Percentiles rank a stretch among this genome's conserved stretches.
phyloP scores from a whole-genome alignment of 2,888 invertebrate species.

The Malthinus flaveolus region DNA sequence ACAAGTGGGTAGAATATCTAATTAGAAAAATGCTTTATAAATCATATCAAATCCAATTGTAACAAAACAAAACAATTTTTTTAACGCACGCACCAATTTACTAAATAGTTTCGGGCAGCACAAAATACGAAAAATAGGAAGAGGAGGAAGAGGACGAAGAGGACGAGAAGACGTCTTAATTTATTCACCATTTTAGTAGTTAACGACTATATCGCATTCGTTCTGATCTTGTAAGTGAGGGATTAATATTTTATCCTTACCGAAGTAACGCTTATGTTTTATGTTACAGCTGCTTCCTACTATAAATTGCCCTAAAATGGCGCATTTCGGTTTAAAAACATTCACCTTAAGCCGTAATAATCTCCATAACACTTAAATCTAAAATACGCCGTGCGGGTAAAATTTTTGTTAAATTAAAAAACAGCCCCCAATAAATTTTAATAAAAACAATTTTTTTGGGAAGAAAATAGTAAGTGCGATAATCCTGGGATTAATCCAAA shows the following conservation, averaged over 20 bases:
- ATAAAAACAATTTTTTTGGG: not conserved
- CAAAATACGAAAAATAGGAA: too few species aligned
- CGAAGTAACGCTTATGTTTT: constrained; percentile 35
- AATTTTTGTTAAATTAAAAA: constrained; percentile 15
- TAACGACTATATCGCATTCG: constrained; percentile 26
- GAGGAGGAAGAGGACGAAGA: too few species aligned
- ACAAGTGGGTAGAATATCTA: not conserved
- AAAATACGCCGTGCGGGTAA: constrained; percentile 15
- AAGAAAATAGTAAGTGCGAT: not conserved
- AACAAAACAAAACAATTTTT: not conserved
- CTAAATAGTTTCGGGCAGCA: too few species aligned
- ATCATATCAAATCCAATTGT: not conserved
- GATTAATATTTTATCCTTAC: constrained; percentile 38
- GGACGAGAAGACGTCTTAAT: constrained; percentile 11
- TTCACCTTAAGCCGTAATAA: constrained; percentile 34
- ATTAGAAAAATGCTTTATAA: constrained; percentile 1
- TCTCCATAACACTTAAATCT: constrained; percentile 22
- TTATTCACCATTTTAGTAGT: constrained; percentile 28
- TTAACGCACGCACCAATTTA: not conserved
- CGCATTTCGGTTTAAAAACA: constrained; percentile 35
- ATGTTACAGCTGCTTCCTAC: constrained; percentile 38
- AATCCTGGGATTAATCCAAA: too few species aligned
- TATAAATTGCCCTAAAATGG: constrained; percentile 39
- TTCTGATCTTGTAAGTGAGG: constrained; percentile 35
- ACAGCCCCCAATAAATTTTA: not conserved